Conservation (phyloP, 2,797 vertebrate species). For the Phyllotis vaccarum region DNA sequence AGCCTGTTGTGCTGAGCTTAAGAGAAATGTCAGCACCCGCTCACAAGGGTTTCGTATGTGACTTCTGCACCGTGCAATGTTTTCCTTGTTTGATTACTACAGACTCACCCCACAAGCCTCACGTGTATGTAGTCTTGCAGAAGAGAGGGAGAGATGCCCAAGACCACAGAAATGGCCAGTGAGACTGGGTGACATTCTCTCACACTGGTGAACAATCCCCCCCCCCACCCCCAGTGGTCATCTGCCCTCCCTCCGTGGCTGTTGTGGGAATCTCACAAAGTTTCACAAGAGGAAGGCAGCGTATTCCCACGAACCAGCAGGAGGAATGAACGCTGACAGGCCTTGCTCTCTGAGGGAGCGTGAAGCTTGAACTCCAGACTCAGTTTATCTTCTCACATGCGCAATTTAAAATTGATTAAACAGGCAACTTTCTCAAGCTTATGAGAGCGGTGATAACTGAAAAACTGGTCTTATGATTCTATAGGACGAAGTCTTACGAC, state of each 20-base stretch:
- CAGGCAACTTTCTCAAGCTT: conserved; percentile 25
- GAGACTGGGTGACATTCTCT: background rate
- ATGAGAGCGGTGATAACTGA: conserved; percentile 26
- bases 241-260: background rate
- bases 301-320: background rate
- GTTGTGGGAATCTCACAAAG: background rate
- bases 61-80: background rate
- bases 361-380: conserved; percentile 18
- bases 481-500: background rate
- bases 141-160: background rate
- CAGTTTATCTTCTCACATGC: background rate
- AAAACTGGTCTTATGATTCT: background rate
- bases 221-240: background rate
- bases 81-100: background rate
- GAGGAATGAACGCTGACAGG: background rate
- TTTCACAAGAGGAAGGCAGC: background rate
- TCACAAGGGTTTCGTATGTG: background rate
- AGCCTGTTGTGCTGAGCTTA: background rate
- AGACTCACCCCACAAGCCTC: background rate
- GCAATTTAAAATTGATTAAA: background rate
- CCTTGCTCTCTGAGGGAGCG: background rate
- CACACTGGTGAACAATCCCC: background rate
- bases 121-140: background rate
- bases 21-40: background rate
- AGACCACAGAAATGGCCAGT: background rate